phyloP scores from a whole-genome alignment of 2,797 vertebrate species.

The Tragopan temminckii region DNA sequence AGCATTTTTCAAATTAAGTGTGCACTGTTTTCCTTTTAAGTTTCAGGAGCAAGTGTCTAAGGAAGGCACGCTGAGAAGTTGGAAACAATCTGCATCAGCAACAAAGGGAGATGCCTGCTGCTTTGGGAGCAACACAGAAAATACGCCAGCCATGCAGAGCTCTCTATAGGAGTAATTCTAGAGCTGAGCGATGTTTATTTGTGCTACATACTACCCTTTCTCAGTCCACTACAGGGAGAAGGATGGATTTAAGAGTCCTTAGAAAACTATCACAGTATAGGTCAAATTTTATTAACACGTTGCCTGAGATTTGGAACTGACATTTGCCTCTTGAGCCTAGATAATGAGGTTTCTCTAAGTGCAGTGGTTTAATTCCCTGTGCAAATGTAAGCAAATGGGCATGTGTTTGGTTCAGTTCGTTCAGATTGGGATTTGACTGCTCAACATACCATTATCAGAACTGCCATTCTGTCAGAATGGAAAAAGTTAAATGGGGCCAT shows the following conservation, averaged over 20 bases:
- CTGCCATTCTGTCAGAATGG: neutral
- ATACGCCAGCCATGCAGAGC: slow-evolving; percentile 30
- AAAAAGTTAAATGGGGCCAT: neutral
- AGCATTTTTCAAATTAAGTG: slow-evolving; percentile 76
- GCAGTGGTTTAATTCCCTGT: neutral
- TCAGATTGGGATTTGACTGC: neutral
- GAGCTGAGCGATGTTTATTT: slow-evolving; percentile 35
- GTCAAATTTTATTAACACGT: neutral
- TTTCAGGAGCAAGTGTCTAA: slow-evolving; percentile 72
- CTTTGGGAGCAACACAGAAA: slow-evolving; percentile 56
- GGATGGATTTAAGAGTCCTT: slow-evolving; percentile 4
- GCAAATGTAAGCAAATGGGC: neutral
- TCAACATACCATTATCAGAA: neutral
- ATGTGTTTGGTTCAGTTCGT: neutral
- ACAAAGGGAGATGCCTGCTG: slow-evolving; percentile 62
- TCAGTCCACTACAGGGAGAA: neutral
- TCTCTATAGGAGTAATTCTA: neutral
- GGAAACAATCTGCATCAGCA: slow-evolving; percentile 51
- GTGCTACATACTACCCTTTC: slow-evolving; percentile 18
- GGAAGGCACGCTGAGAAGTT: slow-evolving; percentile 52
- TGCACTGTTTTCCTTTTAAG: slow-evolving; percentile 70
- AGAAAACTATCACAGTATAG: slow-evolving; percentile 9
- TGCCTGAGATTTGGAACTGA: slow-evolving; percentile 13
- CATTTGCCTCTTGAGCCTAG: neutral
- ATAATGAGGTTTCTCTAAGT: neutral